These are phyloP conservation scores for Ctenicera cuprea DNA, from an alignment of 2,888 invertebrate species.

Conservation along the genomic window DNA sequence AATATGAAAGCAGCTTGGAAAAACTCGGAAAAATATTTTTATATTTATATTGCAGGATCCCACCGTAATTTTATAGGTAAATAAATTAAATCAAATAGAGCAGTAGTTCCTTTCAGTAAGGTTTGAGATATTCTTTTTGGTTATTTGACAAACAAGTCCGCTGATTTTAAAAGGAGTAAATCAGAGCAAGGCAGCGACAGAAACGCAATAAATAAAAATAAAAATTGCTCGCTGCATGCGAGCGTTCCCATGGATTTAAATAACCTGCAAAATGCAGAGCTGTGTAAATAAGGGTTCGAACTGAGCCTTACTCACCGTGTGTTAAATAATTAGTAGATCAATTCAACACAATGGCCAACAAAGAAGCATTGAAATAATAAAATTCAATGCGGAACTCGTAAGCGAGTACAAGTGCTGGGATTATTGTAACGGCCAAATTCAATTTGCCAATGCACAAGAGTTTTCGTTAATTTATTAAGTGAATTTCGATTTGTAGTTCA, in stretches of 20 bases:
- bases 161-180: neutral
- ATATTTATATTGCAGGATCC: neutral
- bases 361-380: constrained; percentile 34
- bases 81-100: neutral
- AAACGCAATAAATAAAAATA: constrained; percentile 6
- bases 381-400: constrained; percentile 34
- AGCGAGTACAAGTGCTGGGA: constrained; percentile 34
- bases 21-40: neutral
- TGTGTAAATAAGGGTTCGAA: constrained; percentile 41
- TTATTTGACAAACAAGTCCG: neutral
- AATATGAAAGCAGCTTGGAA: neutral
- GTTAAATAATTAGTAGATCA: constrained; percentile 46
- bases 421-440: constrained; percentile 38
- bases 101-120: neutral
- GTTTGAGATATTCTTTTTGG: neutral
- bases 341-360: constrained; percentile 36
- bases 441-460: constrained; percentile 25
- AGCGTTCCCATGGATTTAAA: constrained; percentile 33
- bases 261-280: constrained; percentile 39
- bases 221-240: constrained; percentile 7
- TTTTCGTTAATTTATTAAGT: constrained; percentile 8
- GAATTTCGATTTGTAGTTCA: neutral
- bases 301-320: constrained; percentile 19
- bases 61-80: neutral
- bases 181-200: neutral